A percentile compares a stretch with the other conserved stretches of the same genome.
Evolutionary conservation across 2,797 vertebrate species (phyloP).

Genomic region (Mus spretus): DNA sequence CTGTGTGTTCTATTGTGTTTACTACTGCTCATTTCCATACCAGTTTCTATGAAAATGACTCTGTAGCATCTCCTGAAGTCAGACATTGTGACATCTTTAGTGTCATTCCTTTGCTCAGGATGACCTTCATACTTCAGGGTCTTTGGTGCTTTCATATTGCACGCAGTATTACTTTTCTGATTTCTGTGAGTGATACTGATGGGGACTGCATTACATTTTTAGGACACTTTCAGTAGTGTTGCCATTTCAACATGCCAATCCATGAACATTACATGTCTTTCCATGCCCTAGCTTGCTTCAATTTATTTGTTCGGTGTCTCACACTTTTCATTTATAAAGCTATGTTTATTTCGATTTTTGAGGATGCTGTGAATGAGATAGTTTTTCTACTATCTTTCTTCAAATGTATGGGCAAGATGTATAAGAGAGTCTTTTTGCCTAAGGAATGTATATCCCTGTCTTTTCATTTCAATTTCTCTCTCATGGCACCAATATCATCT

Average conservation of each 20-base stretch:
- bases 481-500: neutral
- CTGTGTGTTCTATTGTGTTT: neutral
- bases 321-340: neutral
- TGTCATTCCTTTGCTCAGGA: neutral
- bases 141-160: neutral
- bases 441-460: neutral
- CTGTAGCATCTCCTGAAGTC: neutral
- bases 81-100: too few relatives aligned
- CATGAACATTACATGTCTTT: neutral
- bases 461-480: neutral
- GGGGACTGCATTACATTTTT: neutral
- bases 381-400: neutral
- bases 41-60: neutral
- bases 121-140: neutral
- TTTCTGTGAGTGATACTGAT: neutral
- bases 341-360: neutral
- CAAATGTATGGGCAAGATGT: neutral
- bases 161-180: neutral
- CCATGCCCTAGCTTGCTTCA: neutral
- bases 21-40: neutral
- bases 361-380: neutral
- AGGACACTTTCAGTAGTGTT: neutral
- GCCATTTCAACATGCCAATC: neutral
- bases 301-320: neutral
- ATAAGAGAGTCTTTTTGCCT: neutral